phyloP scores from a whole-genome alignment of 2,797 vertebrate genomes.

The Cuculus canorus region DNA sequence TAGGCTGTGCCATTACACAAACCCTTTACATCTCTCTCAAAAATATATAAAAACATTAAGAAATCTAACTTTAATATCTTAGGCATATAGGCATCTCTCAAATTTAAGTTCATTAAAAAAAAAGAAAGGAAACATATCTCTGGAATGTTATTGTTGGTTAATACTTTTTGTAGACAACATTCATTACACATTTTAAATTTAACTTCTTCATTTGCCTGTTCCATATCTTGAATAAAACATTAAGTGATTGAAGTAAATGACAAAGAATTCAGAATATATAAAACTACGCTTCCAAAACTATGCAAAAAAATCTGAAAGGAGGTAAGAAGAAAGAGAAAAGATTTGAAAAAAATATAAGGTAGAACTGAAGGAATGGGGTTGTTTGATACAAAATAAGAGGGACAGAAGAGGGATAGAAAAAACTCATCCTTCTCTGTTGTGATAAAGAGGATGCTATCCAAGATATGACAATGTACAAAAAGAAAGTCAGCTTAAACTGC shows the following conservation, averaged over 20 bases:
- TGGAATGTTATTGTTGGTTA: not conserved
- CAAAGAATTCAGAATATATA: not conserved
- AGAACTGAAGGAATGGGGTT: not conserved
- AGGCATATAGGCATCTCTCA: not conserved
- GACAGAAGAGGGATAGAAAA: not conserved
- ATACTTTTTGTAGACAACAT: not conserved
- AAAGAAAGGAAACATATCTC: not conserved
- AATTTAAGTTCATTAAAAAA: not conserved
- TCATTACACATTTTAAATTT: not conserved
- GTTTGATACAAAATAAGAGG: not conserved
- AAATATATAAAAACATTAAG: not conserved
- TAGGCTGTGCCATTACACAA: not conserved
- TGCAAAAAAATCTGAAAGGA: not conserved
- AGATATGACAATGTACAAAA: not conserved
- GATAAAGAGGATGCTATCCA: not conserved
- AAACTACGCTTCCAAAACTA: not conserved
- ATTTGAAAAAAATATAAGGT: not conserved
- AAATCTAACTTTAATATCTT: not conserved
- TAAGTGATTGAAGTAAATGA: not conserved
- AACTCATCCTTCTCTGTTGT: rapidly evolving
- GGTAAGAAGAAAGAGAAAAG: not conserved
- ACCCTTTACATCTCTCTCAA: not conserved
- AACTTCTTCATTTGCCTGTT: not conserved
- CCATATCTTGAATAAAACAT: not conserved
- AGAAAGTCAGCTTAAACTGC: not conserved